phyloP scores from a whole-genome alignment of 2,797 vertebrate genomes.

The Gymnocypris eckloni region DNA sequence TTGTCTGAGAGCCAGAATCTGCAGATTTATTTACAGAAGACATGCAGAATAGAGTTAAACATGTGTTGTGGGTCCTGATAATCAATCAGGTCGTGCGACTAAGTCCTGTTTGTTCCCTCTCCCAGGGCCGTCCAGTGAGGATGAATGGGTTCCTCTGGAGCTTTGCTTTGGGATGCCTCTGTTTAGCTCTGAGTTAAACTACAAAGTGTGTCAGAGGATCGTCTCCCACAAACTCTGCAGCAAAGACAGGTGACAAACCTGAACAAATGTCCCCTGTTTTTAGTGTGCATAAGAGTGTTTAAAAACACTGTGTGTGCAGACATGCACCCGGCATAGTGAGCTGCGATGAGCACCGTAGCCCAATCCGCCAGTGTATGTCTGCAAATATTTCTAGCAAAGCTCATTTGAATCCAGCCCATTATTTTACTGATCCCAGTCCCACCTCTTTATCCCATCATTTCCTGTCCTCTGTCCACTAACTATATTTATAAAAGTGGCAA shows the following conservation, averaged over 20 bases:
- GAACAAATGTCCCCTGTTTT: not conserved
- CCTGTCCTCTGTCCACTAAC: not conserved
- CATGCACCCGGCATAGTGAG: not conserved
- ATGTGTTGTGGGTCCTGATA: not conserved
- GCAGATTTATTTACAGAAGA: not conserved
- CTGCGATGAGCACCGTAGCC: not conserved
- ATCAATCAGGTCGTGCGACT: not conserved
- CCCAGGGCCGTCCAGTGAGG: constrained; percentile 81
- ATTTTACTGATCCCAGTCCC: not conserved
- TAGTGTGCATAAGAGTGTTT: not conserved
- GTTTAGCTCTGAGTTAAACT: constrained; percentile 95
- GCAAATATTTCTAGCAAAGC: constrained; percentile 1
- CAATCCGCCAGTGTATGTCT: not conserved
- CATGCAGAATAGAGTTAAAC: not conserved
- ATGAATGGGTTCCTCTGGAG: constrained; percentile 96
- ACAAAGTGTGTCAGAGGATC: constrained; percentile 93
- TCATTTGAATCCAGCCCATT: not conserved
- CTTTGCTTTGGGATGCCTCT: constrained; percentile 98
- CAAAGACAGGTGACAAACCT: constrained; percentile 85
- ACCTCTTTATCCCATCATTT: not conserved
- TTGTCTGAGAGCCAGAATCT: not conserved
- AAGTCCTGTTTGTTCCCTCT: not conserved
- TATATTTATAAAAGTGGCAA: not conserved
- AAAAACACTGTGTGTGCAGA: constrained; percentile 10
- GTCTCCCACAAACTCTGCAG: constrained; percentile 92